Evolutionary conservation across 2,797 vertebrate species (phyloP), one percentile per base, ranked within the genome.

Genomic region (Spatula clypeata): DNA sequence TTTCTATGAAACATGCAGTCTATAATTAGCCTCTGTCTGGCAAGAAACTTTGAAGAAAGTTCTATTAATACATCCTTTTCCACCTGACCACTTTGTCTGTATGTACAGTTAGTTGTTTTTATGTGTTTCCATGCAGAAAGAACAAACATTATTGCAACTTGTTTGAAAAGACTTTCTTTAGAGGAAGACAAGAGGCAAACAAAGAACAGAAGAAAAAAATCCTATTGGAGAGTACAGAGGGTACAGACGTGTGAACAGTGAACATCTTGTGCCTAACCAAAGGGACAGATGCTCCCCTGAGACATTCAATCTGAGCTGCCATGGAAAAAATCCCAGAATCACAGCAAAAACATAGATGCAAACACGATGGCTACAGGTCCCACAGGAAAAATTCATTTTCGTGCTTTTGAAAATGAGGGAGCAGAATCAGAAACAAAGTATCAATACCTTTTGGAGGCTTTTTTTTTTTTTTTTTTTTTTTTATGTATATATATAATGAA

Each of bases 391-490:
- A 81, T 7, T 0, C 0, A 13, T 79, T 73, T 90, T 6, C 19
- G 51, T 71, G 8, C n/a, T n/a, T 90, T 69, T 86, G 60, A 91
- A 90, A 19, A 79, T 79, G 60, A 86, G 19, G 2, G 36, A 85
- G 60, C 36, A 90, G 49, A 94, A 87, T 57, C 19, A 69, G 58
- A 38, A 64, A 6, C 27, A 64, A 55, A 67, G 14, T 47, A 74
- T 1, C 24, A 44, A 4, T 55, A 0, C 0, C 29, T 60, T n/a
- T n/a, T n/a, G n/a, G n/a, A n/a, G n/a, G n/a, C 8, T 17, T 42
- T 42, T 9, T 4, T 9, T 42, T 0, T 9, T 45, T 18, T 42
- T 44, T 18, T 8, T 44, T 44, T 44, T 44, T 2, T 44, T 18
- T 18, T 44, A 3, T 42, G 4, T 18, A 38, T 42, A 42, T 44